phyloP scores from a whole-genome alignment of 1,140 invertebrate species.

The Platyura marginata region DNA sequence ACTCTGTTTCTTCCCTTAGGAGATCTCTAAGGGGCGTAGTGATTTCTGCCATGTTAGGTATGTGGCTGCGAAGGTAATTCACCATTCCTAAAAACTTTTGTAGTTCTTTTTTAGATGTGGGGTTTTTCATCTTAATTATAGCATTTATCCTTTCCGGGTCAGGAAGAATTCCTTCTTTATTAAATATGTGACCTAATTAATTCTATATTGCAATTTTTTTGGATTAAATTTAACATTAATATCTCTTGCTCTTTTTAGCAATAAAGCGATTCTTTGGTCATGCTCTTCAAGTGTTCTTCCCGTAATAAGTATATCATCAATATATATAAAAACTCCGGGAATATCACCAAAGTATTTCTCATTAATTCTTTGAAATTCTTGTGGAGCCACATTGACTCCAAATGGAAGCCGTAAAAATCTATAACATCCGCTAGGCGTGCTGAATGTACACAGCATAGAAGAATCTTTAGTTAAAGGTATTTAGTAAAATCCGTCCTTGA shows the following conservation, averaged over 20 bases:
- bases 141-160: slow-evolving; percentile 21
- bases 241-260: slow-evolving; percentile 11
- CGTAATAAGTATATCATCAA: slow-evolving; percentile 19
- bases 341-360: slow-evolving; percentile 14
- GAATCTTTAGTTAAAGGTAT: slow-evolving; percentile 2
- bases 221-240: slow-evolving; percentile 16
- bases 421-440: slow-evolving; percentile 17
- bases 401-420: slow-evolving; percentile 24
- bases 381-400: slow-evolving; percentile 20
- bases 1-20: slow-evolving; percentile 7
- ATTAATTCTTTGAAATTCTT: slow-evolving; percentile 17
- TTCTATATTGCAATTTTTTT: slow-evolving; percentile 14
- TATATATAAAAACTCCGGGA: slow-evolving; percentile 14
- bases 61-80: slow-evolving; percentile 14
- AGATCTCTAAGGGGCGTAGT: slow-evolving; percentile 7
- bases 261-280: slow-evolving; percentile 10
- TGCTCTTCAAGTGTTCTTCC: slow-evolving; percentile 10
- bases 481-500: slow-evolving; percentile 6
- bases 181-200: slow-evolving; percentile 20
- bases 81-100: slow-evolving; percentile 18
- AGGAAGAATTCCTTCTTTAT: slow-evolving; percentile 11
- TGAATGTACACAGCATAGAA: slow-evolving; percentile 2
- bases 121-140: slow-evolving; percentile 14
- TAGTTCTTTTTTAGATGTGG: slow-evolving; percentile 14
- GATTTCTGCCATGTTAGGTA: slow-evolving; percentile 8